These are phyloP conservation scores for Natator depressus DNA, from an alignment of 2,113 vertebrate species.

Conservation along the genomic window DNA sequence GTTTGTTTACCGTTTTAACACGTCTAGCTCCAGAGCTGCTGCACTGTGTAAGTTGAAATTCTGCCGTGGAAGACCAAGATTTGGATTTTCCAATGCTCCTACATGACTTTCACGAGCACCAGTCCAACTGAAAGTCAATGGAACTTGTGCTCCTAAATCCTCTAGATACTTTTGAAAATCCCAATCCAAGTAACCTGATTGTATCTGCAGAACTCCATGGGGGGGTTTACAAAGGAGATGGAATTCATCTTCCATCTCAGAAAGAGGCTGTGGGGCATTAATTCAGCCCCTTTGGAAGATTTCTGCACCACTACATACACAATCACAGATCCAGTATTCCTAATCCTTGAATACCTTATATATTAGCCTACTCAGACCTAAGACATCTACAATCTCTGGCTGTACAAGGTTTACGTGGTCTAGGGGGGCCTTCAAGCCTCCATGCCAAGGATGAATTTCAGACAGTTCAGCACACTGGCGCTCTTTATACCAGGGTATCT, in stretches of 20 bases:
- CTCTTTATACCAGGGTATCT: background rate
- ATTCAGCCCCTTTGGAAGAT: background rate
- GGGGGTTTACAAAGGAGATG: background rate
- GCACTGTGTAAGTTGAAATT: no score
- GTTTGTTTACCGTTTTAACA: no score
- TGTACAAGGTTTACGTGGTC: background rate
- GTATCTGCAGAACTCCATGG: background rate
- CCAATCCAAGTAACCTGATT: background rate
- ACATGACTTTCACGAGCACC: background rate
- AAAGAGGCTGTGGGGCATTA: background rate
- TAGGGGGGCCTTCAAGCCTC: background rate
- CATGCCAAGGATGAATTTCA: background rate
- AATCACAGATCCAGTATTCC: background rate
- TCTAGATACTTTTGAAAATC: background rate
- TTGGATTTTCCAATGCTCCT: background rate
- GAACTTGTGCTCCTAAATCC: background rate
- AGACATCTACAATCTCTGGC: background rate
- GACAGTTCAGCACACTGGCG: background rate
- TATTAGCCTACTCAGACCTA: background rate
- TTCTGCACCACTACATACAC: background rate
- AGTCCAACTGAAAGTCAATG: background rate
- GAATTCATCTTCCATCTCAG: background rate
- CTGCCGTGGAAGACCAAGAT: no score
- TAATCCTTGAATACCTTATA: background rate
- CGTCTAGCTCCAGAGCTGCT: no score